These are phyloP conservation scores for Zoanthus sociatus DNA, from an alignment of 92 coral and sea anemone genomes.

Conservation along the genomic window DNA sequence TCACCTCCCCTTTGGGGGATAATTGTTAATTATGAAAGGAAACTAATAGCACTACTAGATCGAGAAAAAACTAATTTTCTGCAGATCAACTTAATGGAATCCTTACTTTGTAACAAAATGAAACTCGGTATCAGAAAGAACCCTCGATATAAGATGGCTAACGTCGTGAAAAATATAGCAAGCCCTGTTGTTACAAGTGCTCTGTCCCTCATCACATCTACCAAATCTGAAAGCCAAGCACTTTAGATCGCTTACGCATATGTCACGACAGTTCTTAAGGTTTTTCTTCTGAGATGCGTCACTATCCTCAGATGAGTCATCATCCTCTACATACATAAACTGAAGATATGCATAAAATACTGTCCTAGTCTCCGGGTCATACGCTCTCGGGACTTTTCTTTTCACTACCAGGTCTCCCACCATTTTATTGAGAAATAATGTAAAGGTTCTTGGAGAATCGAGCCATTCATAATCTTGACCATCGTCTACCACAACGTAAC, in stretches of 20 bases:
- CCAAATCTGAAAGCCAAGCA: conserved; percentile 7
- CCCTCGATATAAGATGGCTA: neutral
- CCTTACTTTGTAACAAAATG: conserved; percentile 21
- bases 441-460: neutral
- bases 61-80: conserved; percentile 1
- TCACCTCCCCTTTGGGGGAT: too few relatives aligned
- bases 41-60: neutral
- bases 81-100: neutral
- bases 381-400: neutral
- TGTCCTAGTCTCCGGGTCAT: neutral
- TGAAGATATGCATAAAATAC: neutral
- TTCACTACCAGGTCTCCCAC: neutral
- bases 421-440: neutral
- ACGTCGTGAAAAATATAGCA: conserved; percentile 13
- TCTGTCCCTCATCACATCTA: neutral
- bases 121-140: neutral
- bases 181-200: neutral
- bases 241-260: conserved; percentile 5
- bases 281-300: too few relatives aligned
- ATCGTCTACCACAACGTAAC: neutral
- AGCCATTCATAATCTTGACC: neutral
- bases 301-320: too few relatives aligned
- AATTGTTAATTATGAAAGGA: too few relatives aligned
- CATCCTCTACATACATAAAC: neutral
- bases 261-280: neutral